These are phyloP conservation scores for Triplophysa siluroides DNA, from an alignment of 2,113 vertebrate genomes.

Conservation along the genomic window DNA sequence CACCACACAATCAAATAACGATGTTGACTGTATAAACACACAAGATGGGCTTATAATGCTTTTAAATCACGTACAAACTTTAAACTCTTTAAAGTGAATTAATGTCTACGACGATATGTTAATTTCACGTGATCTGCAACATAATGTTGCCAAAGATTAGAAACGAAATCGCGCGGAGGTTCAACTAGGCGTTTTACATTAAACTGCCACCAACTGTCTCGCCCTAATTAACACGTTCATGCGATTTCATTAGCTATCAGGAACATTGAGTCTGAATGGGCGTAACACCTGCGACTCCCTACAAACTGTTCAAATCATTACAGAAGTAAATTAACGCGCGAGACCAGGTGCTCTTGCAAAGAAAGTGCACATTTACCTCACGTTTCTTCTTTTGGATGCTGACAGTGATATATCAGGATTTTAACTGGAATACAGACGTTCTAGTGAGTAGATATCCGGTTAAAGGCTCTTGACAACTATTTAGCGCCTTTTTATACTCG, in stretches of 20 bases:
- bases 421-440: not conserved
- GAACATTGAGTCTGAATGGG: not conserved
- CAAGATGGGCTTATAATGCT: no score
- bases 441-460: not conserved
- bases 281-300: not conserved
- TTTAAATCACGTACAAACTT: no score
- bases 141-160: no score
- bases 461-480: no score
- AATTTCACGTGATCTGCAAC: no score
- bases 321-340: not conserved
- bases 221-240: conserved; percentile 5
- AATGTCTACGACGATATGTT: no score
- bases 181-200: no score
- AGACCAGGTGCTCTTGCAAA: not conserved
- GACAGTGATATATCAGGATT: no score
- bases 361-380: conserved; percentile 3
- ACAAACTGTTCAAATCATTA: not conserved
- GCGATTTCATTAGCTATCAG: not conserved
- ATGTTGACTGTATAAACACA: no score
- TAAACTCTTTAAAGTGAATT: no score
- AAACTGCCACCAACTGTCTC: not conserved
- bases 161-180: not conserved
- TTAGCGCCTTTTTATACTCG: not conserved
- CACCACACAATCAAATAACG: no score
- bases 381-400: not conserved